Evolutionary conservation across 2,888 invertebrate species (phyloP).

Genomic region (Entomobrya multifasciata): DNA sequence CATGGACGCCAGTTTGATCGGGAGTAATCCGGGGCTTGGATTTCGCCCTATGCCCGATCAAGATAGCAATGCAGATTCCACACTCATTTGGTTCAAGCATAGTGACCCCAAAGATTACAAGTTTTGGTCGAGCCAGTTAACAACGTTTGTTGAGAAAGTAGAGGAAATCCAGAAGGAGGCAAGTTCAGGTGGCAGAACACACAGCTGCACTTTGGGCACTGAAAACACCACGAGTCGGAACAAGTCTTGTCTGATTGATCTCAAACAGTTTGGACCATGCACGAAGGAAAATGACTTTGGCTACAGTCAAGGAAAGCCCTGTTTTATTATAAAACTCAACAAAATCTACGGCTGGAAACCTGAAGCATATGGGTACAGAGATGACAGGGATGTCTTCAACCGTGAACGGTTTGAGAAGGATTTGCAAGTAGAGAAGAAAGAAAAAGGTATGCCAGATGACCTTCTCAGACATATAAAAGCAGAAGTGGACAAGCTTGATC

Average conservation of each 20-base stretch:
- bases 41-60: slow-evolving; percentile 96
- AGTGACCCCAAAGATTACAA: slow-evolving; percentile 85
- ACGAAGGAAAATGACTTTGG: slow-evolving; percentile 90
- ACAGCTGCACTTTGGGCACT: slow-evolving; percentile 85
- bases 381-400: slow-evolving; percentile 85
- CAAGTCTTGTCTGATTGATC: slow-evolving; percentile 87
- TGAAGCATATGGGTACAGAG: slow-evolving; percentile 81
- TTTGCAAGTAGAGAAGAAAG: slow-evolving; percentile 80
- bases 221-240: slow-evolving; percentile 55
- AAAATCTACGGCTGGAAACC: slow-evolving; percentile 97
- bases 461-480: slow-evolving; percentile 59
- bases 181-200: slow-evolving; percentile 48
- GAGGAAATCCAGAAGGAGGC: slow-evolving; percentile 84
- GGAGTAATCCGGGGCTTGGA: slow-evolving; percentile 95
- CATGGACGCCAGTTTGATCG: slow-evolving; percentile 92
- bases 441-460: slow-evolving; percentile 68
- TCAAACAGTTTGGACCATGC: slow-evolving; percentile 88
- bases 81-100: slow-evolving; percentile 96
- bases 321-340: slow-evolving; percentile 98
- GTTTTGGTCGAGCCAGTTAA: slow-evolving; percentile 90
- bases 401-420: slow-evolving; percentile 38
- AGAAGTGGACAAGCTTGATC: slow-evolving; percentile 49
- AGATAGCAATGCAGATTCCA: slow-evolving; percentile 95
- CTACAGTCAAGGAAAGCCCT: slow-evolving; percentile 93
- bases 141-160: slow-evolving; percentile 86